Base-by-base conservation (phyloP, 2,797 vertebrate species). In the Enoplosus armatus region DNA sequence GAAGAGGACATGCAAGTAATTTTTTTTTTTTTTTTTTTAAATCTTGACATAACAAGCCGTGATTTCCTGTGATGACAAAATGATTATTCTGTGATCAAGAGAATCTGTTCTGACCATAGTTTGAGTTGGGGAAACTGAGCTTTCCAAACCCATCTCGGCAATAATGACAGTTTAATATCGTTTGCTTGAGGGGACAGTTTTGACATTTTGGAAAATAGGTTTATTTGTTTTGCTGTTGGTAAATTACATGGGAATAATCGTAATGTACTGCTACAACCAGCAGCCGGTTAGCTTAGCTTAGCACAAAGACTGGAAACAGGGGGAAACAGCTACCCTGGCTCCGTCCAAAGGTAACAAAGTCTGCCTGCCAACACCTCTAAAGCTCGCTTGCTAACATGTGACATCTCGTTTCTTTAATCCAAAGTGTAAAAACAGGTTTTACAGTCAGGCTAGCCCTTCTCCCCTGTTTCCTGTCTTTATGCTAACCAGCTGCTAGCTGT, bases 1-100 rank as follows among this genome's bases (percentile, higher is more conserved):
- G 54, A 61, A 22, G 31, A 67, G 18, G 6, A 71, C 58, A 67
- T 53, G 66, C 77, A 75, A 78, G 58, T 59, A 55, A 87, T 56
- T 16, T 54, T 45, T 68, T 39, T 15, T 70, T 76, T 63, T 45
- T 37, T 37, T n/a, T n/a, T n/a, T n/a, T n/a, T n/a, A n/a, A 33
- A 63, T 47, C 41, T 65, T 41, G 4, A 50, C 22, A 54, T 20
- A 54, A 45, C 31, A 4, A 65, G 2, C 18, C 8, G 27, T n/a
- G 2, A 39, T 71, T 39, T 64, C 8, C 22, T 41, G 15, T 70
- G 26, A 39, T 51, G 43, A 33, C 20, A 64, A 62, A 45, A 14
- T 10, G 5, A 3, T 39, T 31, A 31, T 41, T 43, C 12, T 59
- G n/a, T 43, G 29, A 59, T 27, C 14, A 65, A 47, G 20, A 64